Evolutionary conservation across 2,888 invertebrate genomes (phyloP).

Genomic region (Conchocele bisecta): DNA sequence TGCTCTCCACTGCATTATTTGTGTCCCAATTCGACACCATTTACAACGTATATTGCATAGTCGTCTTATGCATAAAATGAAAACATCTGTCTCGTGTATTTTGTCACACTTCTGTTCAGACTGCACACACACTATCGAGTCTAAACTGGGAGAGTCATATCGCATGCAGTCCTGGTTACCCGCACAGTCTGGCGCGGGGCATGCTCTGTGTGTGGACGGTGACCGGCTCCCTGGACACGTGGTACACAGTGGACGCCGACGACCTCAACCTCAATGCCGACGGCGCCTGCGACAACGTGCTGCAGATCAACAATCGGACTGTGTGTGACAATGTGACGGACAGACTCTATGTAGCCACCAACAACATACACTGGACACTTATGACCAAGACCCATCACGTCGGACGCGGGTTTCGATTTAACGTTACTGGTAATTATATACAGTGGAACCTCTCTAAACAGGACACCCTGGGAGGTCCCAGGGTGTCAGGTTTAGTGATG

Average conservation of each 20-base stretch:
- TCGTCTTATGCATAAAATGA: too few species aligned
- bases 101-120: too few species aligned
- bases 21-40: too few species aligned
- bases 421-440: background rate
- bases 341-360: background rate
- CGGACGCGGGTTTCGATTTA: background rate
- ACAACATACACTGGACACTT: background rate
- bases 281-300: background rate
- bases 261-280: background rate
- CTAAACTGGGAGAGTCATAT: too few species aligned
- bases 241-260: background rate
- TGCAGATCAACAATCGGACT: background rate
- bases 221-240: background rate
- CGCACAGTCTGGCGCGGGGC: background rate
- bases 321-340: slow-evolving; percentile 6
- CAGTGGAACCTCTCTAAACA: too few species aligned
- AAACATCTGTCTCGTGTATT: too few species aligned
- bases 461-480: too few species aligned
- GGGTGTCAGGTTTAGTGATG: too few species aligned
- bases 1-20: too few species aligned
- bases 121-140: too few species aligned
- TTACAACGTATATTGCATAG: too few species aligned
- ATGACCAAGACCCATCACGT: background rate
- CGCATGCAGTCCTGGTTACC: slow-evolving; percentile 1
- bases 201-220: background rate